Evolutionary conservation across 2,797 vertebrate species (phyloP).

Genomic region (Cossypha niveicapilla): DNA sequence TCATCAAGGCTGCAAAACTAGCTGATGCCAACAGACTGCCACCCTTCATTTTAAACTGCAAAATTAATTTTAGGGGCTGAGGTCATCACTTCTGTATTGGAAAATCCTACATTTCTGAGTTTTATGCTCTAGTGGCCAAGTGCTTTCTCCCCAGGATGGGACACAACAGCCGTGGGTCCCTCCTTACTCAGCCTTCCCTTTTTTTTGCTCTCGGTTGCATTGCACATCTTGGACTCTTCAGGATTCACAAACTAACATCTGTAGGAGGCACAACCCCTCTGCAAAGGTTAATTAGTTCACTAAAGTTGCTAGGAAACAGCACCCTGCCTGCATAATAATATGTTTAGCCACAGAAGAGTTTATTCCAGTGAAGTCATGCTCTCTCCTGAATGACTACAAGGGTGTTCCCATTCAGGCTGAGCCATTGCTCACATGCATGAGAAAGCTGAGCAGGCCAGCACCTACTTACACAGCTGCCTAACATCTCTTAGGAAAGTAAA

Average conservation of each 20-base stretch:
- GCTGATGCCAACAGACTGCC: neutral
- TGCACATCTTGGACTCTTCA: neutral
- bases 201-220: neutral
- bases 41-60: neutral
- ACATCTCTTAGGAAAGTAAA: neutral
- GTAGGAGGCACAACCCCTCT: neutral
- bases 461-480: neutral
- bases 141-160: fast-evolving
- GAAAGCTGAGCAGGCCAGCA: neutral
- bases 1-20: neutral
- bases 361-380: neutral
- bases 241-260: neutral
- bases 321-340: neutral
- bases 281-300: slow-evolving; percentile 1
- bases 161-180: neutral
- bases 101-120: neutral
- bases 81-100: neutral
- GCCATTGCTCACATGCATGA: neutral
- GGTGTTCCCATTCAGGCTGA: neutral
- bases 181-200: neutral
- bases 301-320: slow-evolving; percentile 32
- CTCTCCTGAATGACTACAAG: neutral
- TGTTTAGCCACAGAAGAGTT: neutral
- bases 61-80: neutral
- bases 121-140: neutral